Evolutionary conservation across 2,113 vertebrate species (phyloP).

Genomic region (Vidua macroura): DNA sequence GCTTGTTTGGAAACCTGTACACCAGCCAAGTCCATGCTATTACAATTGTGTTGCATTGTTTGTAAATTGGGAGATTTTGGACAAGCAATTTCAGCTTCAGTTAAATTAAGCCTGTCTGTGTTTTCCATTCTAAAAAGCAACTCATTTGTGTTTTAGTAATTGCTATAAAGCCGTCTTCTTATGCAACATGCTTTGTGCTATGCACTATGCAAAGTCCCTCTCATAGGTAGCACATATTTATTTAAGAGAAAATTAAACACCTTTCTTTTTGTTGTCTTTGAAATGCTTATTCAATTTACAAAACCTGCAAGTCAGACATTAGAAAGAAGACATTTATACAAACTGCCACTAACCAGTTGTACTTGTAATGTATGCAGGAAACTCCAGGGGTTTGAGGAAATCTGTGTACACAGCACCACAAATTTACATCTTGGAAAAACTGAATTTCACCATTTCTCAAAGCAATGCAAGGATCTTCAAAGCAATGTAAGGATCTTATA

Average conservation of each 20-base stretch:
- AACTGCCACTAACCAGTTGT: neutral
- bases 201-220: neutral
- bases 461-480: neutral
- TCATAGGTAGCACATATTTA: neutral
- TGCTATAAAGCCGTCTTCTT: neutral
- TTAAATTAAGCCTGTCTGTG: neutral
- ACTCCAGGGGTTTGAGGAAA: neutral
- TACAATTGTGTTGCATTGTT: neutral
- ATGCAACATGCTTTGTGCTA: neutral
- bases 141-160: neutral
- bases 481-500: neutral
- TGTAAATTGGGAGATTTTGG: neutral
- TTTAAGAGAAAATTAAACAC: neutral
- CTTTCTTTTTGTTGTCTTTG: neutral
- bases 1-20: constrained; percentile 1
- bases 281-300: neutral
- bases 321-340: neutral
- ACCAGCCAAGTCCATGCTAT: neutral
- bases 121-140: neutral
- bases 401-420: neutral
- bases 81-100: neutral
- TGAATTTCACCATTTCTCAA: neutral
- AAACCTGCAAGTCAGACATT: neutral
- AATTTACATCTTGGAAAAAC: neutral
- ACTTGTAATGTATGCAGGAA: neutral